Evolutionary conservation across 2,888 invertebrate species (phyloP), one percentile per base, ranked within the genome.

Genomic region (Cryptocephalus primarius): DNA sequence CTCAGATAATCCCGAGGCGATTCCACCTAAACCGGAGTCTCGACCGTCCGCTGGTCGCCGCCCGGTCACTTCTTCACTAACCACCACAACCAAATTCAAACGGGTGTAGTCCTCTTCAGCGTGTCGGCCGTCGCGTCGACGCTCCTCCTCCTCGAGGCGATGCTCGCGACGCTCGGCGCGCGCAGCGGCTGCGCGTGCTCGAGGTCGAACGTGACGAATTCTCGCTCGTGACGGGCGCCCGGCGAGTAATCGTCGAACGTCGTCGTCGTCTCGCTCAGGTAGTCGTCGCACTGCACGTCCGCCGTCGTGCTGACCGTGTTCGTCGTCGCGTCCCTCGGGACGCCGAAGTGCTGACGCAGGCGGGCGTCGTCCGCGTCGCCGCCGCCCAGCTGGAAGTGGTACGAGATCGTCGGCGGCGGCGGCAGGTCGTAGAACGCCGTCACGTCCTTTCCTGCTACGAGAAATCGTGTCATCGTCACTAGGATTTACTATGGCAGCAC

Each of bases 161-260:
- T 60, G 22, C 71, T 65, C 34, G 60, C 59, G 44, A 57, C 63
- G 57, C 66, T 69, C 43, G 65, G 68, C 8, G 66, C 65, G 48
- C 59, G 56, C 9, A 60, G 43, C 41, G 74, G 72, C 55, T 75
- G 56, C 22, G 75, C 71, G 40, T 75, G 76, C 34, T 80, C 82
- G 46, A 80, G 72, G 58, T 83, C 82, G 62, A 84, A 84, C 9
- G 83, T 82, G 40, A 83, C 81, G 62, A 83, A 76, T 58, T 84
- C 84, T 54, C 81, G 82, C 52, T 79, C 77, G 42, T 76, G 74
- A 40, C 72, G 74, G 48, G 72, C 61, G 48, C 69, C 69, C 9
- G 81, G 77, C 44, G 80, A 78, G 54, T 70, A 72, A 51, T 79
- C 80, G 38, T 78, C 70, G 54, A 67, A 68, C 12, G 47, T 50